Conservation (phyloP, 2,888 invertebrate species). For the Molanna angustata region DNA sequence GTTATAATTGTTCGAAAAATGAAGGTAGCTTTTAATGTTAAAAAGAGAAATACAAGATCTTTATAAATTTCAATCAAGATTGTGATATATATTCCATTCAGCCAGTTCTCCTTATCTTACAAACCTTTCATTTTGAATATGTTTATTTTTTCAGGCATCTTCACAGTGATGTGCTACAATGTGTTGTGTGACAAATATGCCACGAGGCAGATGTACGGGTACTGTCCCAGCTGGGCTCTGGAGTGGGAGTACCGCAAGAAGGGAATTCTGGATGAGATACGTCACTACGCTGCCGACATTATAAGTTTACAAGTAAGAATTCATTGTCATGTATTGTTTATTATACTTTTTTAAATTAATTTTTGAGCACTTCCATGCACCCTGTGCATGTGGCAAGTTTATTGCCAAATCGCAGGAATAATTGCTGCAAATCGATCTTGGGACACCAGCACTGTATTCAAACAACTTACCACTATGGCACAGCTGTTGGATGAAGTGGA, state of each 20-base stretch:
- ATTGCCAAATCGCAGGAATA: no score
- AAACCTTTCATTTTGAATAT: no score
- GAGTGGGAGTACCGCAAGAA: slow-evolving; percentile 99
- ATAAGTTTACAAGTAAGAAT: slow-evolving; percentile 70
- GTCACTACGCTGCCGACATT: slow-evolving; percentile 95
- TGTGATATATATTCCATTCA: not conserved
- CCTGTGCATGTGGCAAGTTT: no score
- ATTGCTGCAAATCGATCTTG: no score
- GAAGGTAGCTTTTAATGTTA: not conserved
- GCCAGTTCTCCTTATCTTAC: not conserved
- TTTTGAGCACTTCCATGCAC: no score
- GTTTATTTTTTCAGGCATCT: slow-evolving; percentile 68
- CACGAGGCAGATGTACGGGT: slow-evolving; percentile 97
- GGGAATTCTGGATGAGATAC: slow-evolving; percentile 94
- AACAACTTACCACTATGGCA: no score
- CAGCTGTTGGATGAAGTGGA: no score
- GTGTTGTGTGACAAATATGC: slow-evolving; percentile 99
- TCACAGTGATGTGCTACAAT: slow-evolving; percentile 99
- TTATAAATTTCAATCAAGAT: not conserved
- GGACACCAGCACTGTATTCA: no score
- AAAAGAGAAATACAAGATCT: not conserved
- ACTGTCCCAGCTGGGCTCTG: slow-evolving; percentile 98
- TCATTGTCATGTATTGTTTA: no score
- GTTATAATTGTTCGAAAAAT: not conserved
- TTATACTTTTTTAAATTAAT: no score